Evolutionary conservation across 2,888 invertebrate species (phyloP), one percentile per base, ranked within the genome.

Genomic region (Ametastegia equiseti): DNA sequence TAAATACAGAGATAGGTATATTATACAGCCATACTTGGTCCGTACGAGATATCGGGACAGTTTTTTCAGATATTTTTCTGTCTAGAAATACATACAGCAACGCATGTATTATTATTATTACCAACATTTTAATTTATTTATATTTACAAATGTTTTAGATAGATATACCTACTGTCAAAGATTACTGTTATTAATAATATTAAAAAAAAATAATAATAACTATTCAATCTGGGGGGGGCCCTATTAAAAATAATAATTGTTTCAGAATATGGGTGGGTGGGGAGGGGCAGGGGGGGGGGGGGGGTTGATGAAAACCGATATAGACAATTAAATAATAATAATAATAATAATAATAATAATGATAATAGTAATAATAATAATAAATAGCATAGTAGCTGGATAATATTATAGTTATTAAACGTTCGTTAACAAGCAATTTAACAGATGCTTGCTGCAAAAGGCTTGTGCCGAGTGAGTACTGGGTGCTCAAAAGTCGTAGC

Each of bases 51-150:
- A 88, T 88, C 86, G 86, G 87, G 87, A 87, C 11, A 39, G 39
- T 86, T 85, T 90, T 89, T 90, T 87, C 87, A 86, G 88, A 90
- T 86, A 23, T 89, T 89, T 88, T 88, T 87, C 88, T 89, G 88
- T 91, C 87, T 91, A 90, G 90, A 90, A 9, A 15, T 13, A 54
- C 15, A 78, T 89, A 90, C 90, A 89, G 88, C 78, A 60, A 63
- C 60, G 78, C 63, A 78, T 90, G 90, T 91, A 89, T 75, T 90
- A 89, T 85, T 87, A 87, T 87, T 87, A 88, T 86, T 88, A 90
- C 86, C 87, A 88, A 87, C 84, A 88, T 88, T 89, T 90, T 91
- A 89, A 91, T 91, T 91, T 91, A 91, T 91, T 91, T 89, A 89
- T 88, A 88, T 90, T 88, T 89, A 88, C 86, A 87, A 89, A 85